Conservation (phyloP, 1,140 invertebrate genomes). For the Homarus americanus region DNA sequence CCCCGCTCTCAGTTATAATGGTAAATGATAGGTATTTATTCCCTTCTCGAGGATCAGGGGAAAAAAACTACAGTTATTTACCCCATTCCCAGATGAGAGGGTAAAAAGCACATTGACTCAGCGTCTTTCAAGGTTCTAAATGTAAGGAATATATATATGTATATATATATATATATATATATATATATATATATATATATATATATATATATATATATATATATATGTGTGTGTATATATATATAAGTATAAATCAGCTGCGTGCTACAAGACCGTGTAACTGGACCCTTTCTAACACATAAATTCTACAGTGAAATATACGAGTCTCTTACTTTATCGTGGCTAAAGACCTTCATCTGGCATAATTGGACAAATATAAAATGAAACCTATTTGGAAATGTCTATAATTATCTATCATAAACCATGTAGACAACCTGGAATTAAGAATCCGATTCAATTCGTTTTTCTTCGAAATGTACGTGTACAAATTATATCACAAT, state of each 20-base stretch:
- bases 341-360: not conserved
- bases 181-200: too few relatives aligned
- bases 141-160: not conserved
- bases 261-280: not conserved
- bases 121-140: not conserved
- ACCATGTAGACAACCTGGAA: not conserved
- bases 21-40: too few relatives aligned
- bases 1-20: too few relatives aligned
- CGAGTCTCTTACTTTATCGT: not conserved
- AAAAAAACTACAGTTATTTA: not conserved
- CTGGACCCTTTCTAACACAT: not conserved
- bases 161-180: too few relatives aligned
- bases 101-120: not conserved
- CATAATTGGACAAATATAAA: not conserved
- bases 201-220: too few relatives aligned
- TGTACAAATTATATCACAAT: not conserved
- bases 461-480: not conserved
- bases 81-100: not conserved
- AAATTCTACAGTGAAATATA: not conserved
- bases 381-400: not conserved
- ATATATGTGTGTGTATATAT: too few relatives aligned
- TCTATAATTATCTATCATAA: not conserved
- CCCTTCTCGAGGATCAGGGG: too few relatives aligned
- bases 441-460: constrained; percentile 8
- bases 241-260: not conserved